phyloP scores from a whole-genome alignment of 2,797 vertebrate species.

The Sebastes taczanowskii region DNA sequence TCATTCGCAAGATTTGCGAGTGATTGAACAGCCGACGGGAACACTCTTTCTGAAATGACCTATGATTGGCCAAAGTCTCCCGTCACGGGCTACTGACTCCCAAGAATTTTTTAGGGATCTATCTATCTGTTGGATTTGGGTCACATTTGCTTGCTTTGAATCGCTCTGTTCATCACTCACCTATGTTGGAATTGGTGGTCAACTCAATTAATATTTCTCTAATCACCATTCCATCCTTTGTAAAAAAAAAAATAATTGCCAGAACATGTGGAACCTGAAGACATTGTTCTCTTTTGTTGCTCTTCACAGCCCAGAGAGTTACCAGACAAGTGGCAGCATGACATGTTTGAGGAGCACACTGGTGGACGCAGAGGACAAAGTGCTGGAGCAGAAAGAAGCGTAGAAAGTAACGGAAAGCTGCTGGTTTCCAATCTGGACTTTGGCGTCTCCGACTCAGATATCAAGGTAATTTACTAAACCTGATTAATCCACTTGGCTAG shows the following conservation, averaged over 20 bases:
- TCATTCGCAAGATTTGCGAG: too few relatives aligned
- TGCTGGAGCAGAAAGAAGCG: conserved; percentile 42
- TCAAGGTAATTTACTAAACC: conserved; percentile 80
- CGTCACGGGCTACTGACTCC: too few relatives aligned
- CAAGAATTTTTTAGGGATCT: too few relatives aligned
- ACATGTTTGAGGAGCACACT: conserved; percentile 89
- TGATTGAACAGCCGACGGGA: too few relatives aligned
- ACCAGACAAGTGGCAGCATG: conserved; percentile 95
- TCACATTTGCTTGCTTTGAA: too few relatives aligned
- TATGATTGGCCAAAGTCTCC: too few relatives aligned
- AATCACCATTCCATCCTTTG: neutral
- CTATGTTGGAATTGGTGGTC: too few relatives aligned
- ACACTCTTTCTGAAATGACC: too few relatives aligned
- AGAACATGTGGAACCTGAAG: neutral
- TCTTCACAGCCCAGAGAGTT: conserved; percentile 89
- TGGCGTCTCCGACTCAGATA: conserved; percentile 92
- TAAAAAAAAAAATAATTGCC: too few relatives aligned
- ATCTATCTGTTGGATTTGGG: too few relatives aligned
- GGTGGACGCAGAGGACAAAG: conserved; percentile 52
- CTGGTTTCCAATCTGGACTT: conserved; percentile 94
- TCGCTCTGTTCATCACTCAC: too few relatives aligned
- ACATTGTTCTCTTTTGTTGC: neutral
- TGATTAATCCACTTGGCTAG: fast-evolving
- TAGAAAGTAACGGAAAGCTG: conserved; percentile 87
- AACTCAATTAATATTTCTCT: neutral